A percentile compares a stretch with the other conserved stretches of the same genome.
Conservation (phyloP, 2,888 invertebrate species). For the Andrena marginata region DNA sequence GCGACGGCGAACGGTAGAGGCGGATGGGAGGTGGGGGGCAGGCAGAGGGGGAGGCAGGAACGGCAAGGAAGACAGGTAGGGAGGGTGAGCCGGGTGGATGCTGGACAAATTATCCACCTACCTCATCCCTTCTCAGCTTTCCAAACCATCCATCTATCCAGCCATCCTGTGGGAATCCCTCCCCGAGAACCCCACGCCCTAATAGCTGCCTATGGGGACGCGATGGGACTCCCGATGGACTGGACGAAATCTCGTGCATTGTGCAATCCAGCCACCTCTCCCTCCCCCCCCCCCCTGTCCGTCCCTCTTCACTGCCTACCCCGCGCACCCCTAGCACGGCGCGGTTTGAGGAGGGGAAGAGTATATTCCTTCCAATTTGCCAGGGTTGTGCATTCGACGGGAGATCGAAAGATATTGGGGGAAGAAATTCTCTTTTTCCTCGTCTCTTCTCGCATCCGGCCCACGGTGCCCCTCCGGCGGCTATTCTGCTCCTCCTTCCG, state of each 20-base stretch:
- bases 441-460: neutral
- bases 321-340: constrained; percentile 28
- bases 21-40: neutral
- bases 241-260: constrained; percentile 79
- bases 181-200: constrained; percentile 66
- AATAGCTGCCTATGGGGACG: constrained; percentile 79
- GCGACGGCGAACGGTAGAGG: too few species aligned
- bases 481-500: constrained; percentile 50
- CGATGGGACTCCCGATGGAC: constrained; percentile 79
- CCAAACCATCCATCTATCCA: constrained; percentile 66
- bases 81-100: constrained; percentile 63
- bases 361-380: constrained; percentile 74
- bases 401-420: constrained; percentile 72
- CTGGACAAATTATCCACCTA: constrained; percentile 80
- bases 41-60: constrained; percentile 1
- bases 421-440: constrained; percentile 64
- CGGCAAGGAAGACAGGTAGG: constrained; percentile 29
- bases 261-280: constrained; percentile 66
- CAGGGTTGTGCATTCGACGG: constrained; percentile 74
- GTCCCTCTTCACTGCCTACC: constrained; percentile 38
- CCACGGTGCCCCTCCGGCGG: neutral
- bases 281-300: constrained; percentile 38
- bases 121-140: constrained; percentile 59
- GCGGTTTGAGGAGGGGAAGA: constrained; percentile 27
- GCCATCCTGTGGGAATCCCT: constrained; percentile 66